Evolutionary conservation across 2,113 vertebrate species (phyloP).

Genomic region (Struthio camelus): DNA sequence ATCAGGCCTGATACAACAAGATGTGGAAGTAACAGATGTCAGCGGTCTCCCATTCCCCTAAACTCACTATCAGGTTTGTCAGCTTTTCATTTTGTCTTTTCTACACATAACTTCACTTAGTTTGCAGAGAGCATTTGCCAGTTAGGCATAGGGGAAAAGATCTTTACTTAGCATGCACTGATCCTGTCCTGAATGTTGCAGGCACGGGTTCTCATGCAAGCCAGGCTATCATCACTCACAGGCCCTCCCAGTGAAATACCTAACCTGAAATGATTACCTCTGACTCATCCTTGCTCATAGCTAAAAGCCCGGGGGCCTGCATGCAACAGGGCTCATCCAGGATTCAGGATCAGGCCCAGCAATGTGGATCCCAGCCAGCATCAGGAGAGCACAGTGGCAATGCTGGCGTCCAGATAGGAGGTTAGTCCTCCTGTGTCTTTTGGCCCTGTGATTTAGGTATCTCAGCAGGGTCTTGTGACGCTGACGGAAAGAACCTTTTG

Average conservation of each 20-base stretch:
- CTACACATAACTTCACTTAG: not conserved
- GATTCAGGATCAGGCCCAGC: not conserved
- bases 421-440: not conserved
- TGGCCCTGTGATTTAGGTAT: not conserved
- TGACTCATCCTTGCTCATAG: not conserved
- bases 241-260: not conserved
- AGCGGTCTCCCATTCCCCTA: not conserved
- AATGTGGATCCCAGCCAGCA: not conserved
- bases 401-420: not conserved
- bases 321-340: not conserved
- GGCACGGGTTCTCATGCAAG: not conserved
- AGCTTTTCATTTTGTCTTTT: not conserved
- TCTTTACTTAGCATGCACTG: not conserved
- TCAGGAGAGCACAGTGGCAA: not conserved
- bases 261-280: not conserved
- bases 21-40: fast-evolving
- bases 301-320: not conserved
- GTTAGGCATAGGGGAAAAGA: not conserved
- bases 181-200: not conserved
- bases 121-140: not conserved
- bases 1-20: fast-evolving
- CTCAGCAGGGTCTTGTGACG: not conserved
- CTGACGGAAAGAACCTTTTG: not conserved
- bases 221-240: not conserved
- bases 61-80: not conserved